Evolutionary conservation across 2,113 vertebrate species (phyloP), one percentile per base, ranked within the genome.

Genomic region (Anhinga anhinga): DNA sequence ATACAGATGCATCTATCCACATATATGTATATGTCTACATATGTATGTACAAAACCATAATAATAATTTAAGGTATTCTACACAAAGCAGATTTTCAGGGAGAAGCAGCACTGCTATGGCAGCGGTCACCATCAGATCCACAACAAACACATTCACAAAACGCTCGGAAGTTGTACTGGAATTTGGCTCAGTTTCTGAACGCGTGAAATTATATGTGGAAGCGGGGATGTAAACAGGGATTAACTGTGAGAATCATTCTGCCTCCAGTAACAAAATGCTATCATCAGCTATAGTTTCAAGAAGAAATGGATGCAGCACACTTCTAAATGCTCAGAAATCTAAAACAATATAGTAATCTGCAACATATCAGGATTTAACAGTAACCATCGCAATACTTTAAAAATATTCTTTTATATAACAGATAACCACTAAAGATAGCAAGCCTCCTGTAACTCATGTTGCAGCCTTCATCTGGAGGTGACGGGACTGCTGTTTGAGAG

Each of bases 61-160:
- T 8, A 49, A 63, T 11, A 4, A 58, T 34, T 45, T 7, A 22
- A 63, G 26, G 4, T 56, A 22, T 38, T 36, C 15, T 13, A 6
- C 19, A 14, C 29, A 67, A 22, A 67, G 34, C 16, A 55, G 32
- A 50, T 69, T 90, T 83, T 27, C 72, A 50, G 38, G 55, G 27
- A 53, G 40, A 45, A 72, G 18, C 0, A 4, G 22, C 26, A 20
- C 44, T 23, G 10, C 32, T 32, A 5, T 10, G 65, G 8, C 29
- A 63, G 58, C 1, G 3, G 17, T 19, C 61, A 15, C 40, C 7
- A 2, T 9, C 71, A 61, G 62, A 38, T 11, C 49, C 44, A 7
- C 17, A 13, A 2, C 0, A 2, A 27, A 23, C 13, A 6, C 2
- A 0, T 13, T 34, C 47, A 17, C 32, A 63, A 59, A 76, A n/a